Conservation (phyloP, 2,888 invertebrate genomes). For the Heliconius cydno region DNA sequence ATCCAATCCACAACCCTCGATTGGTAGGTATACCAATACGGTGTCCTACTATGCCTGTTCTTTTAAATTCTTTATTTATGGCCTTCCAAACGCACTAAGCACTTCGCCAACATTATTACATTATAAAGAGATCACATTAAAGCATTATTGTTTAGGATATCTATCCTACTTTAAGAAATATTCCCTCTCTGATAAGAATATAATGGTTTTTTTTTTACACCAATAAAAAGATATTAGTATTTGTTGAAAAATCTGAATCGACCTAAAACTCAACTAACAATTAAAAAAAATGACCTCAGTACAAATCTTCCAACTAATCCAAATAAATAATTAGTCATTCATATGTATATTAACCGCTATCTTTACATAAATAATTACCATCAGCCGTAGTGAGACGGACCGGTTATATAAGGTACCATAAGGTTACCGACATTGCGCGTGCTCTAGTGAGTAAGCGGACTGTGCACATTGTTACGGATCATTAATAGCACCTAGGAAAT, state of each 20-base stretch:
- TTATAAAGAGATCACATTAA: too few species aligned
- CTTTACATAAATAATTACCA: constrained; percentile 41
- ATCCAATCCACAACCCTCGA: too few species aligned
- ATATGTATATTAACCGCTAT: constrained; percentile 37
- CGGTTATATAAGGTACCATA: constrained; percentile 61
- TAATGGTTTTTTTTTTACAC: too few species aligned
- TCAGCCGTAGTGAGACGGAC: constrained; percentile 52
- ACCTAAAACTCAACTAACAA: not conserved
- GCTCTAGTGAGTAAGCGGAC: constrained; percentile 43
- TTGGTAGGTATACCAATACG: too few species aligned
- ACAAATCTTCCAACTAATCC: constrained; percentile 7
- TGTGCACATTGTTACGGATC: constrained; percentile 41
- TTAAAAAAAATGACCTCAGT: not conserved
- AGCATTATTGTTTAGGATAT: too few species aligned
- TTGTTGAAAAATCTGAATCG: too few species aligned
- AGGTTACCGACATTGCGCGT: constrained; percentile 64
- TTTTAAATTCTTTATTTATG: too few species aligned
- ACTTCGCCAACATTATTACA: too few species aligned
- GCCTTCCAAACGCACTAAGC: too few species aligned
- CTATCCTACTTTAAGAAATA: too few species aligned
- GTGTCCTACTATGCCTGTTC: too few species aligned
- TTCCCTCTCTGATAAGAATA: too few species aligned
- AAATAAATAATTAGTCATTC: constrained; percentile 26
- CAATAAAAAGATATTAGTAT: not conserved
- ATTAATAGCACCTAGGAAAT: constrained; percentile 43